Base-by-base conservation (phyloP, 2,797 vertebrate genomes). In the Pangasius sanitwongsei region DNA sequence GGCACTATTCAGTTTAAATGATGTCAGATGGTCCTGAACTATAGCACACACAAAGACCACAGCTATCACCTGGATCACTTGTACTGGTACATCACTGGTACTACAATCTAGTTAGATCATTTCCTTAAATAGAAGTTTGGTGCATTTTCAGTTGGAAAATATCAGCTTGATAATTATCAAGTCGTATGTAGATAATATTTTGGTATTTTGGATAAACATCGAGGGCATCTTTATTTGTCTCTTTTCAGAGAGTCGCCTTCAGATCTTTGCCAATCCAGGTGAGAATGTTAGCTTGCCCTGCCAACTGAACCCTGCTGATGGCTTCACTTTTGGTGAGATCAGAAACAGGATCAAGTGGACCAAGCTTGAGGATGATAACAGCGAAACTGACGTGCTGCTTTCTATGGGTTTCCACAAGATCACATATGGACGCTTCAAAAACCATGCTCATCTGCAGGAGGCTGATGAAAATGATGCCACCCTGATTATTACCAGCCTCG, bases 341-440 rank as follows among this genome's bases (percentile, higher is more conserved):
- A 97, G 95, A 87, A 95, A 97, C 84, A 96, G 97, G 44, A 94
- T 99, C 91, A 98, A 97, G 94, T 99, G 98, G 98, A 97, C 95
- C 96, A 99, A 98, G 94, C 92, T 98, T 87, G 97, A 94, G 65
- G 95, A 95, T 4, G 96, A 98, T 93, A 95, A 96, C 91, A 93
- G 96, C 89, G 96, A 97, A 91, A 94, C 96, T 89, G 97, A 98
- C 0, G 97, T 99, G 87, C 94, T 98, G 84, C 91, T 97, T 78
- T 96, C 96, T 34, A 98, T 99, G 97, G 98, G 98, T 41, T 94
- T 96, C 74, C 97, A 98, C 93, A 96, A 93, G 92, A 97, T 96
- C 93, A 95, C 92, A 89, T 98, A 96, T 0, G 97, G 96, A 59
- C 94, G 84, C 87, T 99, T 97, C 89, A 94, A 96, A 28, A 93